Conservation (phyloP, 2,888 invertebrate species). For the Furcula furcula region DNA sequence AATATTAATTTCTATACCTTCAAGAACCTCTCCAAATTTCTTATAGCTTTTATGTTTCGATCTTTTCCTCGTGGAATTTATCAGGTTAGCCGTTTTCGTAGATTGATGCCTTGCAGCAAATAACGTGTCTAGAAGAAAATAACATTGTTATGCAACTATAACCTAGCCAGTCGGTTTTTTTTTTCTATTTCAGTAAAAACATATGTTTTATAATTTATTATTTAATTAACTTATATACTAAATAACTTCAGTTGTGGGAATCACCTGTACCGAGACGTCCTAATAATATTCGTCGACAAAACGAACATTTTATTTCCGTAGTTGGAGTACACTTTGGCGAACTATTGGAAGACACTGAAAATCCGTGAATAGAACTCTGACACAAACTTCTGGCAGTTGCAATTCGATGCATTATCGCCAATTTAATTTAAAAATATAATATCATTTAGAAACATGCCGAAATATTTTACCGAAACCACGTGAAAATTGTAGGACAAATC, state of each 20-base stretch:
- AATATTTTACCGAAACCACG: constrained; percentile 58
- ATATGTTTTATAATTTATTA: too few species aligned
- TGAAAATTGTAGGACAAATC: constrained; percentile 47
- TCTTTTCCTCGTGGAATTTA: constrained; percentile 65
- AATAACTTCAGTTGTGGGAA: constrained; percentile 6
- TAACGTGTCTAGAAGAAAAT: constrained; percentile 54
- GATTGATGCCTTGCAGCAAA: constrained; percentile 61
- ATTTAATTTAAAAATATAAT: constrained; percentile 37
- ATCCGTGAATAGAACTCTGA: constrained; percentile 58
- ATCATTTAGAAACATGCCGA: constrained; percentile 48
- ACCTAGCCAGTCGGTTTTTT: background rate
- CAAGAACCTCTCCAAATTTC: constrained; percentile 85
- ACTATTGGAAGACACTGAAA: constrained; percentile 46
- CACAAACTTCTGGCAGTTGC: constrained; percentile 64
- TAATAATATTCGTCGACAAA: constrained; percentile 65
- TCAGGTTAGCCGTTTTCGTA: constrained; percentile 63
- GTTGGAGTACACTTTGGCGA: constrained; percentile 36
- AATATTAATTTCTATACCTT: constrained; percentile 75
- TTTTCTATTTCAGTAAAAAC: background rate
- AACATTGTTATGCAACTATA: constrained; percentile 65
- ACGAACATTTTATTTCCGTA: constrained; percentile 67
- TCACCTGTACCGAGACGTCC: constrained; percentile 58
- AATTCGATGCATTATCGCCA: constrained; percentile 68
- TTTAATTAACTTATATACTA: background rate
- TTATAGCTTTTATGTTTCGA: constrained; percentile 69